Conservation (phyloP, 2,113 vertebrate genomes). For the Numenius arquata region DNA sequence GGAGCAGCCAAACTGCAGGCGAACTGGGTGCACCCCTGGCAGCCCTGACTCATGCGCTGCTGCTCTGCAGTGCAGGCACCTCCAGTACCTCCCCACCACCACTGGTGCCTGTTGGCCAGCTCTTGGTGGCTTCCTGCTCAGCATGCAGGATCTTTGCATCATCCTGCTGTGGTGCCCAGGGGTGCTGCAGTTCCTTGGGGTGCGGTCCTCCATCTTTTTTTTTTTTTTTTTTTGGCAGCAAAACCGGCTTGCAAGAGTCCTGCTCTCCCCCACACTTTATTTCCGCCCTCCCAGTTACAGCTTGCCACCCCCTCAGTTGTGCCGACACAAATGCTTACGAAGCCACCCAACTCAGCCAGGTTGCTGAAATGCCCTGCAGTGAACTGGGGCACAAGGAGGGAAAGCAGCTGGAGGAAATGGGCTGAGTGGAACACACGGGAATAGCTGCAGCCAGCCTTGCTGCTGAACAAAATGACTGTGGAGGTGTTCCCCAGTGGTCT, state of each 20-base stretch:
- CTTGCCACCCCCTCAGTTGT: neutral
- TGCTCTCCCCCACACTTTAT: neutral
- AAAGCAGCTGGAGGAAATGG: neutral
- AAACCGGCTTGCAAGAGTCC: neutral
- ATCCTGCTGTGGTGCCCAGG: neutral
- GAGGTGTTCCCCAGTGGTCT: neutral
- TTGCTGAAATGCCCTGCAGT: neutral
- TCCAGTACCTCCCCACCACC: neutral
- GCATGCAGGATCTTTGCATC: neutral
- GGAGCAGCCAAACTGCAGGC: neutral
- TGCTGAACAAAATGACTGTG: neutral
- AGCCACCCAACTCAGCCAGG: neutral
- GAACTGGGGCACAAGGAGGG: neutral
- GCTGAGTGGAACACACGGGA: neutral
- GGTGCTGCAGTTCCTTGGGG: neutral
- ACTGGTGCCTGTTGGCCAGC: neutral
- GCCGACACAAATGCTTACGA: neutral
- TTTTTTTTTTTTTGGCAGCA: neutral
- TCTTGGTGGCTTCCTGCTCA: neutral
- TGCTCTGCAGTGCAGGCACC: neutral
- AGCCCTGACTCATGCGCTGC: neutral
- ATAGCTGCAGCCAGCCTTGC: neutral
- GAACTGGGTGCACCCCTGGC: neutral
- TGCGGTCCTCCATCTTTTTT: neutral
- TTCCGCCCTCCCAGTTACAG: neutral